phyloP scores from a whole-genome alignment of 2,888 invertebrate genomes.

The Tanypteryx hageni region DNA sequence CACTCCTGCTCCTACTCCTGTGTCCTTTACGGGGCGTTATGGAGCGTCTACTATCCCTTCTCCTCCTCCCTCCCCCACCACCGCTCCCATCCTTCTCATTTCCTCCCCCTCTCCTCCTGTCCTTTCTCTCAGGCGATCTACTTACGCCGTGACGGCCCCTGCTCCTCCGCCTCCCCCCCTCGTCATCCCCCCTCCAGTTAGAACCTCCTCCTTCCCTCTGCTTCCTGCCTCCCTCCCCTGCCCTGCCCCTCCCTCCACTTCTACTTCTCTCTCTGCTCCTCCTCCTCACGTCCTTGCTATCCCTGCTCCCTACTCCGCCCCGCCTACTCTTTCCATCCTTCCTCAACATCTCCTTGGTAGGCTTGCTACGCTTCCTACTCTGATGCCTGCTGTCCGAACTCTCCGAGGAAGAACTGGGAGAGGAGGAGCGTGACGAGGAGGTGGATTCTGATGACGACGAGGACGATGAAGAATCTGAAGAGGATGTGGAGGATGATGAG shows the following conservation, averaged over 20 bases:
- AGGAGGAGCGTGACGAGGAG: slow-evolving; percentile 41
- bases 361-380: slow-evolving; percentile 66
- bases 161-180: slow-evolving; percentile 71
- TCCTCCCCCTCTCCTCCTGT: slow-evolving; percentile 68
- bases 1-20: slow-evolving; percentile 56
- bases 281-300: slow-evolving; percentile 68
- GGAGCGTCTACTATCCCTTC: slow-evolving; percentile 42
- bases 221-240: slow-evolving; percentile 67
- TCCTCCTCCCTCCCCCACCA: slow-evolving; percentile 68
- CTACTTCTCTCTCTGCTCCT: slow-evolving; percentile 67
- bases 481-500: slow-evolving; percentile 50
- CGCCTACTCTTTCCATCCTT: slow-evolving; percentile 66
- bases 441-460: slow-evolving; percentile 40
- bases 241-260: slow-evolving; percentile 62
- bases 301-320: slow-evolving; percentile 68
- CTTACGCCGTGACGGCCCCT: slow-evolving; percentile 59
- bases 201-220: slow-evolving; percentile 66
- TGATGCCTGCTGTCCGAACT: slow-evolving; percentile 66
- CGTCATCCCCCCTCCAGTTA: slow-evolving; percentile 66
- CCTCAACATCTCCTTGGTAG: slow-evolving; percentile 64
- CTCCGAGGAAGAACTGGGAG: slow-evolving; percentile 67
- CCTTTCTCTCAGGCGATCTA: slow-evolving; percentile 67
- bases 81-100: slow-evolving; percentile 68
- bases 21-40: slow-evolving; percentile 41
- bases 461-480: slow-evolving; percentile 33